Evolutionary conservation across 2,888 invertebrate genomes (phyloP), one percentile per base, ranked within the genome.

Genomic region (Heliconius cydno): DNA sequence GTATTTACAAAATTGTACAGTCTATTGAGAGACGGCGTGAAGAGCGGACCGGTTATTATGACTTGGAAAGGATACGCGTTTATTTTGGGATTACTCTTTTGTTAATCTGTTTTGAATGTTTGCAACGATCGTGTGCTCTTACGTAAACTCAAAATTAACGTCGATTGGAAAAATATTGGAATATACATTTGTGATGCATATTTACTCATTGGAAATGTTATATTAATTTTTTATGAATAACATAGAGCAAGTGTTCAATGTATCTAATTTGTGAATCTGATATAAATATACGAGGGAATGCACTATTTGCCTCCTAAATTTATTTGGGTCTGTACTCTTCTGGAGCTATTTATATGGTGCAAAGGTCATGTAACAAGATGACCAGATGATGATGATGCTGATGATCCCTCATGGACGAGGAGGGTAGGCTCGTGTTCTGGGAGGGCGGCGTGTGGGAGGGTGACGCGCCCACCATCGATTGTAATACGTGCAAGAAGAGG

Each of bases 371-470:
- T 30, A 41, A 68, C 41, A 77, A 67, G 77, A 77, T 79, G 75
- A 73, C 6, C 65, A 25, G 76, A 87, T 91, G 89, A 83, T 77
- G 60, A 60, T 65, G 65, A 30, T 66, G 76, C 87, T 90, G 88
- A 82, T 77, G 82, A 79, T 85, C 80, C 86, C 87, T 86, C 83
- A 94, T 94, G 94, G 94, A 94, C 87, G 91, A 91, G 89, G 94
- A 94, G 85, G 95, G 94, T 79, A 89, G 93, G 65, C 87, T 94
- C 80, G 90, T 94, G 83, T 94, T 94, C 85, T 94, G 94, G 94
- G 94, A 94, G 87, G 90, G 91, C 63, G 94, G 94, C 76, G 87
- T 94, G 82, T 94, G 94, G 94, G 94, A 93, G 85, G 92, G 91
- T 3, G 92, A 90, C 67, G 93, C 94, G 28, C 94, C 94, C 76